Evolutionary conservation across 2,888 invertebrate genomes (phyloP).

Genomic region (Pseudanteris insignis): DNA sequence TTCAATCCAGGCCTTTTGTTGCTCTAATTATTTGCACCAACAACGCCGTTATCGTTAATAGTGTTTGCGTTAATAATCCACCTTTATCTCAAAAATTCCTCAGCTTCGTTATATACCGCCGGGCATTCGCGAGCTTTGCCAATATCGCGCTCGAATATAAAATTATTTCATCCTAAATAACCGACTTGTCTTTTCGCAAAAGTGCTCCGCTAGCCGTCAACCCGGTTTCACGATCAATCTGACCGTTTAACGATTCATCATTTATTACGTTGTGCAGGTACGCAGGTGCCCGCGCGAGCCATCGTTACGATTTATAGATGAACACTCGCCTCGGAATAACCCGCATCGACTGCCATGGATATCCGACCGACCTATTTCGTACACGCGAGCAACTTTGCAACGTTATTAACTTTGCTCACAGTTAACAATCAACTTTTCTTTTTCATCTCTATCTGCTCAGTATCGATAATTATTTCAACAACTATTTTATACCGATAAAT

Average conservation of each 20-base stretch:
- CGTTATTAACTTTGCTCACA: no score
- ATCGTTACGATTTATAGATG: conserved; percentile 57
- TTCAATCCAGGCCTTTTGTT: conserved; percentile 16
- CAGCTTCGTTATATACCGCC: conserved; percentile 19
- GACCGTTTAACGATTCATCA: conserved; percentile 57
- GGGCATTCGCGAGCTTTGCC: conserved; percentile 11
- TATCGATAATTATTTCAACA: no score
- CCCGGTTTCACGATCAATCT: conserved; percentile 50
- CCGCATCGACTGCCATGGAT: conserved; percentile 26
- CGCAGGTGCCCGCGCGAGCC: conserved; percentile 54
- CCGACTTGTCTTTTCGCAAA: conserved; percentile 12
- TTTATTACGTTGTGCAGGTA: conserved; percentile 57
- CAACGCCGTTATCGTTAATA: not conserved
- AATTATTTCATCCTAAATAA: conserved; percentile 28
- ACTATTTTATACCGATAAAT: no score
- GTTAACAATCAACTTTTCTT: no score
- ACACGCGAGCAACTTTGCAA: no score
- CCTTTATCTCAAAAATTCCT: no score
- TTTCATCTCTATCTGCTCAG: no score
- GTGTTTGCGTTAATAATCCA: conserved; percentile 5
- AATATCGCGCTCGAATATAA: conserved; percentile 26
- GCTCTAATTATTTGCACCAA: conserved; percentile 12
- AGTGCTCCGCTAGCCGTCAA: conserved; percentile 17
- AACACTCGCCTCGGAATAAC: conserved; percentile 43
- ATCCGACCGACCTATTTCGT: no score